A percentile compares a stretch with the other conserved stretches of the same genome.
Evolutionary conservation across 1,140 invertebrate species (phyloP).

Genomic region (Drosophila lini): DNA sequence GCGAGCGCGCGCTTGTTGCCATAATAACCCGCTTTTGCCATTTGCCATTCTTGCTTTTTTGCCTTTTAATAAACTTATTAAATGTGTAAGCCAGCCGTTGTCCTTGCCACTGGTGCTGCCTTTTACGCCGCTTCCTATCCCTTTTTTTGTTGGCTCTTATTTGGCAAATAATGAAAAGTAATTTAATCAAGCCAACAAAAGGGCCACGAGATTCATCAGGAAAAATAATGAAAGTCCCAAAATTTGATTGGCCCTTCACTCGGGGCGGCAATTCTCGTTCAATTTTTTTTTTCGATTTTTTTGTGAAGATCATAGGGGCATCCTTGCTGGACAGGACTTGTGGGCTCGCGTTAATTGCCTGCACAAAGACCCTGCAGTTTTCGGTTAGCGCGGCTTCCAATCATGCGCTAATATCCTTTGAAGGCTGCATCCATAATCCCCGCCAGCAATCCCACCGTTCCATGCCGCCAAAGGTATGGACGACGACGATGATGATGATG

Average conservation of each 20-base stretch:
- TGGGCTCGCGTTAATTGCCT: constrained; percentile 53
- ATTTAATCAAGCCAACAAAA: constrained; percentile 82
- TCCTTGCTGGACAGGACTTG: constrained; percentile 8
- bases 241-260: constrained; percentile 66
- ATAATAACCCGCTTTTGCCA: constrained; percentile 61
- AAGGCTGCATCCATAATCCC: constrained; percentile 30
- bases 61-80: constrained; percentile 82
- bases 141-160: constrained; percentile 49
- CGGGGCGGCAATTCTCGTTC: constrained; percentile 7
- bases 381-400: constrained; percentile 60
- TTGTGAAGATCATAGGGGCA: constrained; percentile 13
- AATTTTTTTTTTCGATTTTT: neutral
- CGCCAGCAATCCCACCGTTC: constrained; percentile 26
- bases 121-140: constrained; percentile 1
- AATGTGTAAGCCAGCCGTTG: constrained; percentile 74
- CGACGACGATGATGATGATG: constrained; percentile 13
- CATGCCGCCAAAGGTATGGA: constrained; percentile 15
- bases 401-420: constrained; percentile 78
- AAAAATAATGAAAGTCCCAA: constrained; percentile 39
- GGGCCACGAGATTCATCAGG: constrained; percentile 57
- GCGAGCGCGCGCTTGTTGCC: constrained; percentile 27
- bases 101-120: constrained; percentile 36
- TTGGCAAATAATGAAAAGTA: constrained; percentile 82
- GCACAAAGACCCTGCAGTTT: constrained; percentile 62
- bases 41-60: constrained; percentile 43